Evolutionary conservation across 2,888 invertebrate genomes (phyloP), one percentile per base, ranked within the genome.

Genomic region (Dinocampus coccinellae): DNA sequence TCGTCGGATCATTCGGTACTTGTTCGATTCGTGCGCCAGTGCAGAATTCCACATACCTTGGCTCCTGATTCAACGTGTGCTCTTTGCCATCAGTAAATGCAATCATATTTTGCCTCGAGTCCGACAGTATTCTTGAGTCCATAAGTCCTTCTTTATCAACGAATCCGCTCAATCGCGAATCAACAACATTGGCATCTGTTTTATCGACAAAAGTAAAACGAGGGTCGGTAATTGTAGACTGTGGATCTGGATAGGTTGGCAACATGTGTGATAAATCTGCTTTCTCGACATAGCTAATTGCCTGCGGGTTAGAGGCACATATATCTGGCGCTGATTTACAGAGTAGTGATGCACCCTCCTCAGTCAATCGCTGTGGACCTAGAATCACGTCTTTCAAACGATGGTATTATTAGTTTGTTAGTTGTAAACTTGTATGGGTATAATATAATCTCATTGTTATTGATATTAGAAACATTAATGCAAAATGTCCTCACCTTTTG

Each of bases 221-320:
- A 0, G 84, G 81, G 39, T 87, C 86, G n/a, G 79, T 69, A 20
- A 63, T 73, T 0, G 53, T 53, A 55, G 74, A 78, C 64, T 87
- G 86, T 0, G 81, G 68, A 11, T 84, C 84, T 1, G 86, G 83
- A 67, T 87, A 87, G 20, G 84, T 83, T 2, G 87, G 87, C 42
- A 87, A 79, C 79, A 87, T 84, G 74, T 87, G 85, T 0, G 86
- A 84, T 2, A 87, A 78, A 67, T 87, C 87, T 55, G 86, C 83
- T 62, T 87, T 87, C 78, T 87, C 86, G 47, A 87, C 87, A 76
- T 87, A 87, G 73, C 87, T 87, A 76, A 87, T 87, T n/a, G 84
- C 84, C 74, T 87, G 86, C 1, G 87, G 87, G 74, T 87, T 87
- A 13, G 87, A 87, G 20, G 86, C 84, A 72, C 87, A 87, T 70